Evolutionary conservation across 2,888 invertebrate genomes (phyloP), one percentile per base, ranked within the genome.

Genomic region (Drosophila nr. medialis): DNA sequence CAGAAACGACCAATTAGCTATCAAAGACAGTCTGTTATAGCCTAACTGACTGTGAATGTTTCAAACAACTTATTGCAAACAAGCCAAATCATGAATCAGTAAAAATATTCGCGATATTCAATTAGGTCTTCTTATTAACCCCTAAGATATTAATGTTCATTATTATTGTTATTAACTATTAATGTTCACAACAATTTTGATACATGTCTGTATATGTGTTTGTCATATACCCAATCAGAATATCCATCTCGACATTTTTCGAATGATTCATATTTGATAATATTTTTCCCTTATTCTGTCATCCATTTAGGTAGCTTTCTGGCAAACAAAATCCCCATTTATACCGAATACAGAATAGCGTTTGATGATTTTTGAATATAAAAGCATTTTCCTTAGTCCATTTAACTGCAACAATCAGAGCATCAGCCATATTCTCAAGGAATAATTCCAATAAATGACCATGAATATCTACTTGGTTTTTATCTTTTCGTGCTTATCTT

Each of bases 311-410:
- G n/a, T 27, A 30, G 5, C 18, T 36, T 29, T 49, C 18, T 18
- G 24, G 0, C 34, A 36, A 30, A 27, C 48, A 55, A 55, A 59
- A 59, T 50, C 36, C 48, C 42, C 13, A 18, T 50, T 32, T n/a
- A 0, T 4, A 4, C n/a, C 27, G 6, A 53, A 49, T 40, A 1
- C 18, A 45, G 45, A 45, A 15, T 4, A 15, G 13, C 24, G 6
- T 7, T 40, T 29, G 1, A 8, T 29, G 10, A 18, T 56, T 29
- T 32, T 55, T 15, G 1, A 54, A 32, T 74, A 73, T 74, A 74
- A 67, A 73, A 74, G 49, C 49, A 29, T 21, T 34, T 10, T 8
- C 4, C 2, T 2, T 21, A 11, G 7, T 7, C 29, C 30, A n/a
- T 15, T 32, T 30, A 42, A n/a, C 24, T 42, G 13, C 7, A 51